Percentiles rank a stretch among this genome's conserved stretches.
Evolutionary conservation across 1,140 invertebrate species (phyloP).

Genomic region (Drosophila leontia): DNA sequence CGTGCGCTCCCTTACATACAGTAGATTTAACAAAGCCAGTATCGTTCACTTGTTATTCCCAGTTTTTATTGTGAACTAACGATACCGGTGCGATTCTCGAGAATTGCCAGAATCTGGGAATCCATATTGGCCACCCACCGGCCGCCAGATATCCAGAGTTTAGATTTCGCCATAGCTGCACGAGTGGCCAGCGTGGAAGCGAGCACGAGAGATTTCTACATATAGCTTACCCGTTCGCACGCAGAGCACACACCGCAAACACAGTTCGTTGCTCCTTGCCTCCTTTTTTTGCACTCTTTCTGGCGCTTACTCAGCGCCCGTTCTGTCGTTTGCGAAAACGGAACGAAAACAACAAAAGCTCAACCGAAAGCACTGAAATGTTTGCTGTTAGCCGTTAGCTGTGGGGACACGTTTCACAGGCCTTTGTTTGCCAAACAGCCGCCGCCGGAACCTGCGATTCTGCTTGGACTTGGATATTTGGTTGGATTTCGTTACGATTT

Average conservation of each 20-base stretch:
- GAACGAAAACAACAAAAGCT: slow-evolving; percentile 55
- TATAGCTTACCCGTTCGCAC: slow-evolving; percentile 78
- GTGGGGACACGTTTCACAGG: slow-evolving; percentile 39
- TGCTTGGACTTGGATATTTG: slow-evolving; percentile 28
- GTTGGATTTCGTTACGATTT: slow-evolving; percentile 41
- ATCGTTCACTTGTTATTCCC: slow-evolving; percentile 10
- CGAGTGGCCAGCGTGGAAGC: slow-evolving; percentile 3
- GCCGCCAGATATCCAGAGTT: not conserved
- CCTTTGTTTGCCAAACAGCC: slow-evolving; percentile 37
- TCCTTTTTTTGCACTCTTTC: slow-evolving; percentile 79
- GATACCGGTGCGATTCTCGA: not conserved
- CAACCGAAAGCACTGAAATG: slow-evolving; percentile 46
- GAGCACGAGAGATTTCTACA: slow-evolving; percentile 29
- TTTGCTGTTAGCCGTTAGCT: slow-evolving; percentile 23
- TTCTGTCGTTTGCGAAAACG: slow-evolving; percentile 32
- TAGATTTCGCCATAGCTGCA: slow-evolving; percentile 5
- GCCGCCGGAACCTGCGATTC: slow-evolving; percentile 24
- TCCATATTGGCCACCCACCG: slow-evolving; percentile 6
- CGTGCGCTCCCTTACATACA: slow-evolving; percentile 33
- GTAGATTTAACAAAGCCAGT: slow-evolving; percentile 50
- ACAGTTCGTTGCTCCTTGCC: slow-evolving; percentile 80
- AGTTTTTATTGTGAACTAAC: not conserved
- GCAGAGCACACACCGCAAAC: slow-evolving; percentile 66
- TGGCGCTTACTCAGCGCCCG: slow-evolving; percentile 70
- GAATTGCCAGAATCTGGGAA: slow-evolving; percentile 10